phyloP scores from a whole-genome alignment of 2,797 vertebrate genomes.

The Sebastes taczanowskii region DNA sequence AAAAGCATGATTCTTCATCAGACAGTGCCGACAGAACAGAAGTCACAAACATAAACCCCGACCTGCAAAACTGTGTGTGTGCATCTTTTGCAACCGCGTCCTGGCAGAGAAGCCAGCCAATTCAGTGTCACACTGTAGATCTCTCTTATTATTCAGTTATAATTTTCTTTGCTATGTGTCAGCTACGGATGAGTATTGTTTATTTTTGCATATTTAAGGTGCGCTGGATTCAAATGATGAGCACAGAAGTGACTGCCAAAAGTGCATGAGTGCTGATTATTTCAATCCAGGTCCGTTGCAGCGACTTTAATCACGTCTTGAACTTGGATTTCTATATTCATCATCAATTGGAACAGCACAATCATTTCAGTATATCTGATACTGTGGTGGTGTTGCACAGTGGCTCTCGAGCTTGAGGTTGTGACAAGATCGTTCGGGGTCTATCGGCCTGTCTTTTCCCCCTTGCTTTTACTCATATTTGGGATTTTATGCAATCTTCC shows the following conservation, averaged over 20 bases:
- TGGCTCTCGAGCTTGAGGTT: conserved; percentile 20
- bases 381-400: neutral
- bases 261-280: conserved; percentile 71
- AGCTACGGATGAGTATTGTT: neutral
- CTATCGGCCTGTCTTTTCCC: neutral
- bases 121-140: neutral
- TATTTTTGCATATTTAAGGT: conserved; percentile 32
- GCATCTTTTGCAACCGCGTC: conserved; percentile 12
- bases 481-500: neutral
- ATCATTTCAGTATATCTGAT: conserved; percentile 18
- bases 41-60: conserved; percentile 10
- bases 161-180: neutral
- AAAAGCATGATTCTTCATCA: neutral
- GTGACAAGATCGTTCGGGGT: neutral
- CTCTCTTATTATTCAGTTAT: neutral
- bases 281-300: conserved; percentile 53
- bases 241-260: conserved; percentile 60
- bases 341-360: conserved; percentile 43
- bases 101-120: neutral
- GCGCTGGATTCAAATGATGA: conserved; percentile 57
- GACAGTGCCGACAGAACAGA: neutral
- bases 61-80: neutral
- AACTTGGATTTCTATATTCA: conserved; percentile 29
- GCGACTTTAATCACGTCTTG: conserved; percentile 13
- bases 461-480: neutral